These are phyloP conservation scores for Polylopha cassiicola DNA, from an alignment of 2,888 invertebrate genomes.

Conservation along the genomic window DNA sequence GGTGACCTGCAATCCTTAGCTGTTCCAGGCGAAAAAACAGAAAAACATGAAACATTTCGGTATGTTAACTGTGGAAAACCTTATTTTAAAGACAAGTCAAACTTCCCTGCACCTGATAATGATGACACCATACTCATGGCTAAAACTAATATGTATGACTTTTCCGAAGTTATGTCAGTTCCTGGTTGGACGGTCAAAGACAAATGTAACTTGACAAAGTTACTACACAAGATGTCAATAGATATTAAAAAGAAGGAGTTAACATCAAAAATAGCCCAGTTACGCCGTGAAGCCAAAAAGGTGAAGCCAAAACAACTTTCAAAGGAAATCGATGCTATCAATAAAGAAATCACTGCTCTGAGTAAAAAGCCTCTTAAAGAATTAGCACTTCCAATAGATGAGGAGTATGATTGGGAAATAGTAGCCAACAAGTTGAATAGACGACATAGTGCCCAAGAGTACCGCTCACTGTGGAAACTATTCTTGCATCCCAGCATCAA, in stretches of 20 bases:
- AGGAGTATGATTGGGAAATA: constrained; percentile 78
- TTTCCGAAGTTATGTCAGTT: constrained; percentile 58
- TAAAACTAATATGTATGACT: constrained; percentile 58
- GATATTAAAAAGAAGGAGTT: constrained; percentile 36
- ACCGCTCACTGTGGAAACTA: constrained; percentile 83
- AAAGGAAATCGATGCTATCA: constrained; percentile 36
- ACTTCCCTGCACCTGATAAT: constrained; percentile 77
- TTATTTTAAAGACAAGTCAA: constrained; percentile 81
- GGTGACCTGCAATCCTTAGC: constrained; percentile 29
- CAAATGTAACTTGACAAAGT: constrained; percentile 69
- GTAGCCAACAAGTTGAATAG: constrained; percentile 64
- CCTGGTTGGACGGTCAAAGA: constrained; percentile 78
- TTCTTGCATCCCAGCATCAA: constrained; percentile 83
- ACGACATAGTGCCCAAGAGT: constrained; percentile 80
- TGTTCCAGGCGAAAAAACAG: constrained; percentile 26
- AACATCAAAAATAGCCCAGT: constrained; percentile 35
- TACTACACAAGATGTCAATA: constrained; percentile 60
- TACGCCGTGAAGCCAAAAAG: constrained; percentile 10
- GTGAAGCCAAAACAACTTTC: constrained; percentile 24
- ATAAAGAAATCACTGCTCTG: constrained; percentile 21
- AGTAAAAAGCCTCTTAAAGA: constrained; percentile 37
- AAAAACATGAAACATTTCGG: constrained; percentile 34
- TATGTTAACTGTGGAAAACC: constrained; percentile 73
- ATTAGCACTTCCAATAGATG: constrained; percentile 48
- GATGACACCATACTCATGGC: constrained; percentile 71